Conservation (phyloP, 2,797 vertebrate genomes). For the Gymnoscopelus microlampas region DNA sequence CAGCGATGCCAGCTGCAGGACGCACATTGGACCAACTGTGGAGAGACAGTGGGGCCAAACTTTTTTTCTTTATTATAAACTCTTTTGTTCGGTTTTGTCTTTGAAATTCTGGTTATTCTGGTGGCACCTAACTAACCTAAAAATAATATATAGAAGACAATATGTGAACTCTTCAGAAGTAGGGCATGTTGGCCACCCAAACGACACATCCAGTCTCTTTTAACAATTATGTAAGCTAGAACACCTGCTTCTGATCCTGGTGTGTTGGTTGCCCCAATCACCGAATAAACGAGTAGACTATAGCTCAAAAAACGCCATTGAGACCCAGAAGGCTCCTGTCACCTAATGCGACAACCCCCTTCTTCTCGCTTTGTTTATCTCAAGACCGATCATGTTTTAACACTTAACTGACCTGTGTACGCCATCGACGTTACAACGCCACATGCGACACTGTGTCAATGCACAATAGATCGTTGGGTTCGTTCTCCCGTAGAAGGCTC, state of each 20-base stretch:
- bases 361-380: neutral
- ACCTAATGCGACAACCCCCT: constrained; percentile 10
- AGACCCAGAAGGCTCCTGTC: constrained; percentile 14
- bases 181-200: neutral
- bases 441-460: constrained; percentile 25
- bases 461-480: constrained; percentile 47
- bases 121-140: neutral
- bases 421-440: constrained; percentile 30
- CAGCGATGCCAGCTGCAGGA: constrained; percentile 43
- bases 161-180: neutral
- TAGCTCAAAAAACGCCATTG: constrained; percentile 14
- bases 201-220: too few species aligned
- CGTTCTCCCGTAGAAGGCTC: constrained; percentile 64
- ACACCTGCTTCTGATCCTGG: neutral
- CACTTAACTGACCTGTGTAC: constrained; percentile 32
- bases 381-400: constrained; percentile 19
- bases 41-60: neutral
- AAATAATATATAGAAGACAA: neutral
- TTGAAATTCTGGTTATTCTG: neutral
- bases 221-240: too few species aligned
- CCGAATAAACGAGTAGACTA: constrained; percentile 7
- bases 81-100: constrained; percentile 1
- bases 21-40: neutral
- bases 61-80: neutral
- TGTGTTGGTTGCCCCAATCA: constrained; percentile 6